phyloP scores from a whole-genome alignment of 2,888 invertebrate genomes.

The Eupelmus urozonus region DNA sequence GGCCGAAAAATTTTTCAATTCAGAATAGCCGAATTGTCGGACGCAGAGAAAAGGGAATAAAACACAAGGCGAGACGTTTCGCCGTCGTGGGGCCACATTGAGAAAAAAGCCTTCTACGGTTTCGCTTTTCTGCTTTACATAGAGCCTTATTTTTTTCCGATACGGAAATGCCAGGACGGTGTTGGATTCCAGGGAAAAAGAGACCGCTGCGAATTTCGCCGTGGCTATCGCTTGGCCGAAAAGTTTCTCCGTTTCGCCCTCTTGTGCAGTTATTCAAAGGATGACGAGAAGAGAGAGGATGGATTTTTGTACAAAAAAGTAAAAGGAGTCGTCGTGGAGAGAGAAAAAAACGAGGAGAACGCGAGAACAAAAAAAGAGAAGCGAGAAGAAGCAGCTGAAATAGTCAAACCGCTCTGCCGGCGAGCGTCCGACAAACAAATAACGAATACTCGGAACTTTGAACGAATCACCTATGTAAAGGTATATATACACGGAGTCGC shows the following conservation, averaged over 20 bases:
- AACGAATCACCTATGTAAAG: conserved; percentile 66
- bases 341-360: conserved; percentile 1
- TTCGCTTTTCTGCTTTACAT: conserved; percentile 45
- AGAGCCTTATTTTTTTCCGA: conserved; percentile 31
- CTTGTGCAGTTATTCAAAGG: conserved; percentile 15
- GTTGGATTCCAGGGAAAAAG: conserved; percentile 31
- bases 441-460: conserved; percentile 69
- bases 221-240: conserved; percentile 2
- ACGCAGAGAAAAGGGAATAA: background rate
- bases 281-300: conserved; percentile 30
- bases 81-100: background rate
- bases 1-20: conserved; percentile 35
- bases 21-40: background rate
- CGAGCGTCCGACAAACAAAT: conserved; percentile 62
- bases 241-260: conserved; percentile 2
- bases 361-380: background rate
- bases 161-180: conserved; percentile 35
- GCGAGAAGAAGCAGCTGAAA: conserved; percentile 62
- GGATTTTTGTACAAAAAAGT: conserved; percentile 33
- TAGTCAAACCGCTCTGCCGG: conserved; percentile 62
- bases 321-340: background rate
- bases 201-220: conserved; percentile 9
- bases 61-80: background rate
- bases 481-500: conserved; percentile 35
- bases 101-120: conserved; percentile 50